These are phyloP conservation scores for Lepilemur septentrionalis DNA, from an alignment of 2,797 vertebrate genomes.

Conservation along the genomic window DNA sequence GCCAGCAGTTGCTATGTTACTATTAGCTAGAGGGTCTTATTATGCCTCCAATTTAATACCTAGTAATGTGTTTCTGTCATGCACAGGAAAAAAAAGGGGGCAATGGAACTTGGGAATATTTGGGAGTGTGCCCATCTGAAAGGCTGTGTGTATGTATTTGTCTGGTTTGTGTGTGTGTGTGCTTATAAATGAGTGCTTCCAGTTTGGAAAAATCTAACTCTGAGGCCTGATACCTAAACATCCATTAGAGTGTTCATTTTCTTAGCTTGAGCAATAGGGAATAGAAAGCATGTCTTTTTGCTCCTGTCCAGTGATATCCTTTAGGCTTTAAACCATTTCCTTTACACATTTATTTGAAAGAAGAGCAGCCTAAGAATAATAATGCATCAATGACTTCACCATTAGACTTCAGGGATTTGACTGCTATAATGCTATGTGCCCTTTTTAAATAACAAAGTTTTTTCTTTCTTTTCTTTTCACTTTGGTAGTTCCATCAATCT, in stretches of 20 bases:
- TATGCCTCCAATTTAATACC: slow-evolving; percentile 51
- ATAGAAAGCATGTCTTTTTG: slow-evolving; percentile 58
- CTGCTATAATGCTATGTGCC: slow-evolving; percentile 35
- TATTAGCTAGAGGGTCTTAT: slow-evolving; percentile 55
- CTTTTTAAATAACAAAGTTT: slow-evolving; percentile 74
- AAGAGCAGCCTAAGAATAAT: slow-evolving; percentile 74
- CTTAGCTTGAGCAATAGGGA: slow-evolving; percentile 46
- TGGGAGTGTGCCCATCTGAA: background rate
- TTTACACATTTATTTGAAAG: slow-evolving; percentile 73
- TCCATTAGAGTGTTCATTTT: slow-evolving; percentile 39
- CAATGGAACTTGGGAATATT: background rate
- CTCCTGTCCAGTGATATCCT: slow-evolving; percentile 71
- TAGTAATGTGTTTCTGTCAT: slow-evolving; percentile 36
- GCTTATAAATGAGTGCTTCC: background rate
- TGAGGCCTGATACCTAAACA: background rate
- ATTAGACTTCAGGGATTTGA: slow-evolving; percentile 74
- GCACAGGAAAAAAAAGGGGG: background rate
- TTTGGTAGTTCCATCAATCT: slow-evolving; percentile 68
- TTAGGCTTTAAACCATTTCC: slow-evolving; percentile 75
- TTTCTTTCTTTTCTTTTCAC: background rate
- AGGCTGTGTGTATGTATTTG: background rate
- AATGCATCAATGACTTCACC: slow-evolving; percentile 77
- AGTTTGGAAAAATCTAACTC: background rate
- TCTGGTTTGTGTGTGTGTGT: background rate
- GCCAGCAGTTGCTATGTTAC: slow-evolving; percentile 34